phyloP scores from a whole-genome alignment of 2,888 invertebrate genomes.

The Chorisops tibialis region DNA sequence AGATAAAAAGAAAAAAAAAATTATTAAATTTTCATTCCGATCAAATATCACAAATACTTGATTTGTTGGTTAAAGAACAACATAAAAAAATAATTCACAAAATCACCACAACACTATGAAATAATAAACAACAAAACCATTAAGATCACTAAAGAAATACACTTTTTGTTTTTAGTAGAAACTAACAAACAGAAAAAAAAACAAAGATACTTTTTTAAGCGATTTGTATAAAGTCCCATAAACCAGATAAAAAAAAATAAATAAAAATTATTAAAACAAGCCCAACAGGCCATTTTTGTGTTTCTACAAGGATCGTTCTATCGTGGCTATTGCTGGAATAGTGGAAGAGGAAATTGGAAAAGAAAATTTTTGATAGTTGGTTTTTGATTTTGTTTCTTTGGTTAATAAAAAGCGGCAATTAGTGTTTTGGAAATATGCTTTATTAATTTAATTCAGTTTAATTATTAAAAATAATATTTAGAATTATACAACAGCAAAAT shows the following conservation, averaged over 20 bases:
- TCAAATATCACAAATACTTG: neutral
- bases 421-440: neutral
- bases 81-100: neutral
- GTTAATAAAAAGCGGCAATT: neutral
- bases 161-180: too few species aligned
- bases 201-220: too few species aligned
- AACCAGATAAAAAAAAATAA: too few species aligned
- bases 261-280: too few species aligned
- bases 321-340: too few species aligned
- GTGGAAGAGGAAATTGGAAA: too few species aligned
- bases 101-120: constrained; percentile 1
- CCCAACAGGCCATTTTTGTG: too few species aligned
- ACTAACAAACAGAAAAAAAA: too few species aligned
- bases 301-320: too few species aligned
- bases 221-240: too few species aligned
- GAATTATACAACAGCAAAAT: too few species aligned
- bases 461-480: neutral
- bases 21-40: neutral
- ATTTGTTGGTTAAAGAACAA: neutral
- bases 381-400: neutral
- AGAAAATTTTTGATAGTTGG: too few species aligned
- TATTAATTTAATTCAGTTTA: neutral
- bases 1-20: constrained; percentile 16
- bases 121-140: neutral
- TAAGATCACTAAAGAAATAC: neutral